Evolutionary conservation across 2,888 invertebrate genomes (phyloP), one percentile per base, ranked within the genome.

Genomic region (Drosophila ustulata): DNA sequence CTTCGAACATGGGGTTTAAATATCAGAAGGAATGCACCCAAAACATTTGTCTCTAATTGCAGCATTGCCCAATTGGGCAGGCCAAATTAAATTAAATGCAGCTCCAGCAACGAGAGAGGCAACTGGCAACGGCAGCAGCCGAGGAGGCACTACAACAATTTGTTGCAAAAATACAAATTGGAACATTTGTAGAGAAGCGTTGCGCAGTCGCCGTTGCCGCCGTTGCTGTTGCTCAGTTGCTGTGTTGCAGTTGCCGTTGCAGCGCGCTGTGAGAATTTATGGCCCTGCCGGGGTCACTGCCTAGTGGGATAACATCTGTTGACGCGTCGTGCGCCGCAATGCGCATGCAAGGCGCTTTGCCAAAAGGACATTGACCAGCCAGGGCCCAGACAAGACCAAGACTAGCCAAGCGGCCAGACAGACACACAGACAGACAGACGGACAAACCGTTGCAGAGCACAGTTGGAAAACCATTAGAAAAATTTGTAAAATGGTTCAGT

Each of bases 41-140:
- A 82, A 88, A 89, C 90, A 83, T 83, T 83, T 88, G 90, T 86
- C 87, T 83, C 89, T 88, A 89, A 88, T 88, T 89, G 87, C 89
- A 74, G 78, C 75, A 75, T 78, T 80, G 85, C 88, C 88, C 89
- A 89, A 84, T 89, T 89, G 88, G 80, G 78, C 71, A 82, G 78
- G 74, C 89, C 79, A 85, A 85, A 85, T 89, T 89, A 85, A 85
- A 85, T 85, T 87, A 85, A 85, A 85, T 85, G 88, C 89, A 84
- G 69, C 73, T 64, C 45, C 66, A 66, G 41, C 51, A 64, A 32
- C 63, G 58, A 68, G 64, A 39, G 46, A 61, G 46, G 49, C 71
- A 71, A 66, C 58, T 28, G 41, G 66, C 67, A 71, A 57, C 62
- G 25, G 34, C 66, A 63, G 47, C 34, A 63, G 47, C 34, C 26